Conservation (phyloP, 2,888 invertebrate genomes). For the Calephelis perditalis region DNA sequence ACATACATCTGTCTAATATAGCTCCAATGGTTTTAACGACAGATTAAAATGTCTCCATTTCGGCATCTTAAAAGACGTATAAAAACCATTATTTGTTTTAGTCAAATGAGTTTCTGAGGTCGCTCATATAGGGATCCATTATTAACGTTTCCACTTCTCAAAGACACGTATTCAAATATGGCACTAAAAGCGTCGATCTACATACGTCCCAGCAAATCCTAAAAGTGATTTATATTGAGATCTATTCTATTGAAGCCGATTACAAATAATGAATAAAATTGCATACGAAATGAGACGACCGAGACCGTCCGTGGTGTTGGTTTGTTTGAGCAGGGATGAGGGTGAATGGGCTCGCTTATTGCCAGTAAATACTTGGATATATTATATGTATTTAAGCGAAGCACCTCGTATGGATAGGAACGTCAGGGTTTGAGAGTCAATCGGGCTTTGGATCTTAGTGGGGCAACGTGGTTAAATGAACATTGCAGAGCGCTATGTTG, state of each 20-base stretch:
- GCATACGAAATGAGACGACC: conserved; percentile 74
- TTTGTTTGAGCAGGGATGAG: conserved; percentile 58
- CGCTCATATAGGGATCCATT: conserved; percentile 45
- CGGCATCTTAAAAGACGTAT: conserved; percentile 60
- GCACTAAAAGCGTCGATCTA: conserved; percentile 74
- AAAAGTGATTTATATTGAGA: conserved; percentile 74
- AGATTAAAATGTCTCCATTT: conserved; percentile 40
- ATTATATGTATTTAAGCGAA: conserved; percentile 31
- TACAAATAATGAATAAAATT: conserved; percentile 79
- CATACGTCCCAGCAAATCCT: conserved; percentile 69
- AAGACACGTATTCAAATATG: conserved; percentile 68
- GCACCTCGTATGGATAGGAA: conserved; percentile 35
- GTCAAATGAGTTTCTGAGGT: conserved; percentile 69
- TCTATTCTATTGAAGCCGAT: conserved; percentile 76
- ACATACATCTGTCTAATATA: conserved; percentile 6
- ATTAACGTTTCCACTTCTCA: conserved; percentile 57
- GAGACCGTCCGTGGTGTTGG: conserved; percentile 56
- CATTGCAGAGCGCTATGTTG: background rate
- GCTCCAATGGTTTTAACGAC: conserved; percentile 33
- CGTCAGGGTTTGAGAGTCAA: conserved; percentile 30
- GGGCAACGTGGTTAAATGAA: conserved; percentile 11
- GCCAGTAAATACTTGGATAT: conserved; percentile 52
- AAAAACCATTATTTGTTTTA: conserved; percentile 65
- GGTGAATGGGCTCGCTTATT: conserved; percentile 47
- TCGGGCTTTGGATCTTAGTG: conserved; percentile 32